A percentile compares a stretch with the other conserved stretches of the same genome.
These are phyloP conservation scores for Mormyrops boulengeri DNA, from an alignment of 2,797 vertebrate genomes.

Conservation along the genomic window DNA sequence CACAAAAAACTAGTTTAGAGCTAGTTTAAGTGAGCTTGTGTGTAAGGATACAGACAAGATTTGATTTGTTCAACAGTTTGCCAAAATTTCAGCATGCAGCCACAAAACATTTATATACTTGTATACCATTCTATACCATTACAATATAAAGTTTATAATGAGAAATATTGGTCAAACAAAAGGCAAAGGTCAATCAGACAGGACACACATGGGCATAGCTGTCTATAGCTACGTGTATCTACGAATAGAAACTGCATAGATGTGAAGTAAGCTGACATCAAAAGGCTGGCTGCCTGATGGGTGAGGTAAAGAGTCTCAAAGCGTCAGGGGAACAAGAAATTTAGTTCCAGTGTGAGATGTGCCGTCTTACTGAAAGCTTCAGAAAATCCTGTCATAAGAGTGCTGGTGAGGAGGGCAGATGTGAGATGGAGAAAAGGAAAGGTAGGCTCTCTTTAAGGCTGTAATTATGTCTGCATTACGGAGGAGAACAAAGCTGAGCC, in stretches of 20 bases:
- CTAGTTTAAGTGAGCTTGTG: background rate
- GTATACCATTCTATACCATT: background rate
- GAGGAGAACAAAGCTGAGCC: slow-evolving; percentile 64
- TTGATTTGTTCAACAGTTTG: background rate
- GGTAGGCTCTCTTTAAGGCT: slow-evolving; percentile 55
- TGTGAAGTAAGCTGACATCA: background rate
- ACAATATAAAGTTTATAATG: background rate
- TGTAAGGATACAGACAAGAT: background rate
- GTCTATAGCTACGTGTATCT: background rate
- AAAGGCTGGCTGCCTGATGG: background rate
- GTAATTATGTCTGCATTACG: slow-evolving; percentile 63
- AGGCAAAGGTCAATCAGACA: background rate
- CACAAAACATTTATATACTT: background rate
- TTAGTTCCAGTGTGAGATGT: background rate
- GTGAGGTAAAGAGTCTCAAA: background rate
- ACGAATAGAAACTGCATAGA: background rate
- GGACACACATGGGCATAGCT: background rate
- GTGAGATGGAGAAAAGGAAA: slow-evolving; percentile 43
- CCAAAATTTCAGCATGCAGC: background rate
- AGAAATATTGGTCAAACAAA: background rate
- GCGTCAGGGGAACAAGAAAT: background rate
- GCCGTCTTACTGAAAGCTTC: background rate
- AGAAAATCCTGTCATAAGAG: slow-evolving; percentile 38
- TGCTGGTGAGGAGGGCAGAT: slow-evolving; percentile 29
- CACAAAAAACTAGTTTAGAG: background rate